phyloP scores from a whole-genome alignment of 2,113 vertebrate species.

The Pitta sordida region DNA sequence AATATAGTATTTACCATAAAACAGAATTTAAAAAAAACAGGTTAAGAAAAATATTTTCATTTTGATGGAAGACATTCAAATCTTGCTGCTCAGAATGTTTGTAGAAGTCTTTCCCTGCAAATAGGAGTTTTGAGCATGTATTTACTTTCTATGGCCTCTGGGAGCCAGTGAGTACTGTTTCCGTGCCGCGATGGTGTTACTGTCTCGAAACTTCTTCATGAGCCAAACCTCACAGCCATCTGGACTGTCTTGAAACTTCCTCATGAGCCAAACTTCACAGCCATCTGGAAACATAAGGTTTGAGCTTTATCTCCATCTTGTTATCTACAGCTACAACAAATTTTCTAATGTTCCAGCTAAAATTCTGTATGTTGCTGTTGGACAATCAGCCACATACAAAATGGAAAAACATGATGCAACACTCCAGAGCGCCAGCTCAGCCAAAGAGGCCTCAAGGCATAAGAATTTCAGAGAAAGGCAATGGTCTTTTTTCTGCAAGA shows the following conservation, averaged over 20 bases:
- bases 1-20: neutral
- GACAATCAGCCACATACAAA: neutral
- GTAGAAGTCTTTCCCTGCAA: neutral
- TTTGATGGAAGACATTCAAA: neutral
- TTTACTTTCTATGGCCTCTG: neutral
- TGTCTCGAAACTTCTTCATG: neutral
- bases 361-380: neutral
- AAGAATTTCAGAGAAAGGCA: neutral
- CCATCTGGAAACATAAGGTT: neutral
- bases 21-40: neutral
- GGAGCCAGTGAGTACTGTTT: neutral
- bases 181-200: neutral
- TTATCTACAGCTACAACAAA: neutral
- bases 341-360: neutral
- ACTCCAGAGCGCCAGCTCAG: neutral
- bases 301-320: neutral
- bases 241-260: neutral
- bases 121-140: neutral
- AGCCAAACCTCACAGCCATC: neutral
- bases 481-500: neutral
- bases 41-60: neutral
- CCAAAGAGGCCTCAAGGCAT: neutral
- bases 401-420: neutral
- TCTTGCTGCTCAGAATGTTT: neutral
- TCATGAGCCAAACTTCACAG: neutral